Conservation (phyloP, 2,797 vertebrate genomes). For the Periophthalmus magnuspinnatus region DNA sequence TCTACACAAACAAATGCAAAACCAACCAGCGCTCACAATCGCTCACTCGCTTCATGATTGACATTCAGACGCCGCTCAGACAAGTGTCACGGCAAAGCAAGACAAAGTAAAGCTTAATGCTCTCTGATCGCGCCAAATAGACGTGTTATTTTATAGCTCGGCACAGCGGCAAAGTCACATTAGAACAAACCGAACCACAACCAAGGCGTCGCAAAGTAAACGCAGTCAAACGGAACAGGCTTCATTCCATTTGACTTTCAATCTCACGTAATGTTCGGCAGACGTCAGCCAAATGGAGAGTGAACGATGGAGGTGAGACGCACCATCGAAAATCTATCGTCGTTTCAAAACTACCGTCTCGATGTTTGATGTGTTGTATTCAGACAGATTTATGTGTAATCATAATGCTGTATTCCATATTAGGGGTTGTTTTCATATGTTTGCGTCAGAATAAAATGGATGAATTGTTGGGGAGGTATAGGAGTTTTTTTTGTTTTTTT, state of each 20-base stretch:
- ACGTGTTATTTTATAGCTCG: neutral
- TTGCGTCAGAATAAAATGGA: neutral
- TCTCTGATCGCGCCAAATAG: slow-evolving; percentile 19
- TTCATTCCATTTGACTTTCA: slow-evolving; percentile 46
- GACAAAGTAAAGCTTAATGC: slow-evolving; percentile 26
- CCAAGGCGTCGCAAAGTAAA: slow-evolving; percentile 49
- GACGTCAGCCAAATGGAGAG: slow-evolving; percentile 45
- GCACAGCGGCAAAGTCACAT: slow-evolving; percentile 32
- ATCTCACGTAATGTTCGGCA: slow-evolving; percentile 44
- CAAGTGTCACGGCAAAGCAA: slow-evolving; percentile 20
- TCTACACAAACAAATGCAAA: slow-evolving; percentile 17
- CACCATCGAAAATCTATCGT: neutral
- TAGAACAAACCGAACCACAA: slow-evolving; percentile 46
- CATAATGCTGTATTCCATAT: neutral
- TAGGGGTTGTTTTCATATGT: neutral
- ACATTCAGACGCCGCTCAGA: slow-evolving; percentile 20
- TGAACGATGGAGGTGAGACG: slow-evolving; percentile 24
- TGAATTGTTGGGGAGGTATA: slow-evolving; percentile 3
- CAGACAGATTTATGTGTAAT: neutral
- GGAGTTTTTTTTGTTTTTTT: no score
- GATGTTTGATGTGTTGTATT: neutral
- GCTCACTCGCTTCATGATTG: slow-evolving; percentile 14
- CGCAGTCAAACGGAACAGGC: slow-evolving; percentile 42
- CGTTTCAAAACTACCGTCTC: neutral
- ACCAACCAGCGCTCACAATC: slow-evolving; percentile 1